These are phyloP conservation scores for Dunckerocampus dactyliophorus DNA, from an alignment of 2,113 vertebrate genomes.

Conservation along the genomic window DNA sequence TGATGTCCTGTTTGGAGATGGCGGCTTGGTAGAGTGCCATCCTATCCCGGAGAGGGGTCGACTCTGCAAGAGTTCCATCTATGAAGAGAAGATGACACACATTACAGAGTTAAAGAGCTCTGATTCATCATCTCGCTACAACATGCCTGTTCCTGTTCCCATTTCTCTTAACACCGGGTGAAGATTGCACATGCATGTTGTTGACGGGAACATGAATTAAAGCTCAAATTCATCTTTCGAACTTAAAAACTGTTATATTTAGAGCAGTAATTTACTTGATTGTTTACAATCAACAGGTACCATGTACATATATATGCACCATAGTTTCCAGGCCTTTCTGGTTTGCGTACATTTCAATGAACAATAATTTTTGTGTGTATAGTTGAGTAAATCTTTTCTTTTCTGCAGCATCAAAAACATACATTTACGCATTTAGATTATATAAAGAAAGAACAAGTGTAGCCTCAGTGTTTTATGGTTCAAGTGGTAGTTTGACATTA, in stretches of 20 bases:
- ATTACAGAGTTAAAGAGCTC: not conserved
- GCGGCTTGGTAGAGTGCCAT: conserved; percentile 95
- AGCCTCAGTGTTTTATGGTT: not conserved
- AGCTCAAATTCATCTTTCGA: not conserved
- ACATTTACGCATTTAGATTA: too few species aligned
- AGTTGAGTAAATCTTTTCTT: too few species aligned
- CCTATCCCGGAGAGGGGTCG: conserved; percentile 84
- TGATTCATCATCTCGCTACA: not conserved
- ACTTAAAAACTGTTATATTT: too few species aligned
- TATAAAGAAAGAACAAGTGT: too few species aligned
- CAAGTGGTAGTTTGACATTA: not conserved
- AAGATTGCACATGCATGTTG: not conserved
- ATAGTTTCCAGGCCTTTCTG: too few species aligned
- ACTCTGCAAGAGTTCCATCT: conserved; percentile 74
- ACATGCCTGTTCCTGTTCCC: not conserved
- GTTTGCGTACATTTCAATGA: too few species aligned
- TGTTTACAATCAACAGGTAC: too few species aligned
- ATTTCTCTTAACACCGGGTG: not conserved
- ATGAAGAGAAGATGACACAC: conserved; percentile 10
- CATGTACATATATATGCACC: too few species aligned
- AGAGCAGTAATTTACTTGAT: too few species aligned
- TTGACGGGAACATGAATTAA: not conserved
- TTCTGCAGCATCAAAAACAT: too few species aligned
- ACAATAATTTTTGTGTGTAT: too few species aligned
- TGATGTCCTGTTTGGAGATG: conserved; percentile 80